phyloP scores from a whole-genome alignment of 2,113 vertebrate species.

The Syngnathoides biaculeatus region DNA sequence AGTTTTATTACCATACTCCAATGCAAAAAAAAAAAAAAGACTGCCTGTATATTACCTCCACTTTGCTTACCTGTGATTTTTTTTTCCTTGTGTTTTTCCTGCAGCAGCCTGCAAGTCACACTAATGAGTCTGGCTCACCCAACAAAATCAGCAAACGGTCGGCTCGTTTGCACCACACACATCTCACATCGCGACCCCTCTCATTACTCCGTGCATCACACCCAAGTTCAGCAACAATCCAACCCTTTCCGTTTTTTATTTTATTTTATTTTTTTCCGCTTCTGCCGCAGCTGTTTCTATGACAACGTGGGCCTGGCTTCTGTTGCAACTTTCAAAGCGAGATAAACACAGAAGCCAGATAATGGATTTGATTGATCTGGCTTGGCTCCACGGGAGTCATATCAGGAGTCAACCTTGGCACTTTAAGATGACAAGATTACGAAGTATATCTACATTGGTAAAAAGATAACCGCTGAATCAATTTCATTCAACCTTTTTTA shows the following conservation, averaged over 20 bases:
- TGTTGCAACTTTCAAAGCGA: conserved; percentile 58
- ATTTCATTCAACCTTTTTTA: too few relatives aligned
- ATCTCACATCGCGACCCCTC: conserved; percentile 63
- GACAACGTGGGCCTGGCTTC: conserved; percentile 57
- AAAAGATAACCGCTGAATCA: background rate
- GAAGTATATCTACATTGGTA: too few relatives aligned
- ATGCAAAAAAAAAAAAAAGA: conserved; percentile 38
- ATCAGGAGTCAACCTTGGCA: conserved; percentile 24
- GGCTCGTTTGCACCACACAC: conserved; percentile 24
- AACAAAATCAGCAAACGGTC: conserved; percentile 43
- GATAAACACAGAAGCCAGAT: conserved; percentile 66
- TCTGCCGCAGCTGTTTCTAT: conserved; percentile 71
- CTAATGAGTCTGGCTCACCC: conserved; percentile 23
- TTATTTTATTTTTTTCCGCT: background rate
- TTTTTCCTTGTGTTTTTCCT: conserved; percentile 21
- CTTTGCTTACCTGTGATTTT: conserved; percentile 3
- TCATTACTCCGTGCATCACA: conserved; percentile 53
- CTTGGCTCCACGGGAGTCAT: conserved; percentile 29
- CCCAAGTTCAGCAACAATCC: conserved; percentile 63
- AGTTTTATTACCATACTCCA: conserved; percentile 47
- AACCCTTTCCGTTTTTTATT: conserved; percentile 49
- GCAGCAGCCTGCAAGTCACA: conserved; percentile 12
- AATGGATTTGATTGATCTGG: conserved; percentile 68
- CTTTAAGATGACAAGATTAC: background rate
- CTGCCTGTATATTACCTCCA: conserved; percentile 25